Evolutionary conservation across 2,113 vertebrate species (phyloP), one percentile per base, ranked within the genome.

Genomic region (Recurvirostra avosetta): DNA sequence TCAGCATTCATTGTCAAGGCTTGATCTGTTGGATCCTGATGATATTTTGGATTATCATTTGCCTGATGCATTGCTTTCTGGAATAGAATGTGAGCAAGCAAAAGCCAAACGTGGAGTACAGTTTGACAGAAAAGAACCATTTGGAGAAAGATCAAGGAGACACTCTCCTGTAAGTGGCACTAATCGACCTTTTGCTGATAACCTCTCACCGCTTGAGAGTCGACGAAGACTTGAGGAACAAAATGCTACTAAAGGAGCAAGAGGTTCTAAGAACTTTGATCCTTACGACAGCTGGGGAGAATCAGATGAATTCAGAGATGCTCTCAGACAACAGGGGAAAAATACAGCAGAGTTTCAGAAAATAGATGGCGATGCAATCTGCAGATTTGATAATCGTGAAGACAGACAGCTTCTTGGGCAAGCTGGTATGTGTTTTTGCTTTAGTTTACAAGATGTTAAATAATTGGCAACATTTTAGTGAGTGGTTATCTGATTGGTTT

Each of bases 1-100:
- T 96, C 98, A 98, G 75, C 98, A 98, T 97, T 97, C 98, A 2
- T 98, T 98, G 97, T 97, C 98, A 94, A 98, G 99, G 96, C 98
- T 98, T 97, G 98, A 98, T 95, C 94, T 98, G 56, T 97, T 98
- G 94, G 98, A 98, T 98, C 97, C 98, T 77, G 98, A 97, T 66
- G 97, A 98, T 97, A 97, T 98, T 95, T 96, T 98, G 94, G 98
- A 98, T 94, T 98, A 98, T 80, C 97, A 97, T 86, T 89, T 98
- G 81, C 98, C 97, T 56, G 98, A 98, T 92, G 97, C 98, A 18
- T 96, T 98, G 93, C 97, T 98, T 95, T 98, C 98, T 96, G 98
- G 97, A 92, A 96, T 98, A 97, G 98, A 98, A 83, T 98, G 97
- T 93, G 98, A 99, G 71, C 98, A 98, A 95, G 97, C 97, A 77